phyloP scores from a whole-genome alignment of 37 sponge, comb jelly and placozoan genomes.

The Haliclona indistincta region DNA sequence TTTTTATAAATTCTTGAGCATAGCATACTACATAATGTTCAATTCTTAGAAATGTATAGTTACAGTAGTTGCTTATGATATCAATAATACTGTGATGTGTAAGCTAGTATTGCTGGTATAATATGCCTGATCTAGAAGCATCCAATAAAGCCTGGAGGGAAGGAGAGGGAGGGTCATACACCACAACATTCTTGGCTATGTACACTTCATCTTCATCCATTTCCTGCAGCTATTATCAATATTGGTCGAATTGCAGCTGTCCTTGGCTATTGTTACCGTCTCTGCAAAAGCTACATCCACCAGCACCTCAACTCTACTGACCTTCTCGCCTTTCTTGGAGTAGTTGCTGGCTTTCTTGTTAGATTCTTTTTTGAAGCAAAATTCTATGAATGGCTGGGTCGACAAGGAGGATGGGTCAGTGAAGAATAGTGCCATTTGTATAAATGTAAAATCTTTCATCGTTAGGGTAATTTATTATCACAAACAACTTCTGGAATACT shows the following conservation, averaged over 20 bases:
- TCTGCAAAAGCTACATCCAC: conserved; percentile 37
- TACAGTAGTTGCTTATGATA: too few species aligned
- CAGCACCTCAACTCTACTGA: background rate
- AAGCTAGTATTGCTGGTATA: too few species aligned
- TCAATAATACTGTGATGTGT: too few species aligned
- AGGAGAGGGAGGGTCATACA: too few species aligned
- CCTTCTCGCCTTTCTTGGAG: conserved; percentile 23
- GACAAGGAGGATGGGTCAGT: conserved; percentile 68
- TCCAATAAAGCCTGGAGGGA: too few species aligned
- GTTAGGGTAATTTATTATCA: background rate
- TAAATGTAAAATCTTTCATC: background rate
- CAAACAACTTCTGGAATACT: background rate
- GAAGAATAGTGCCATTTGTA: background rate
- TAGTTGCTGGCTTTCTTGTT: conserved; percentile 50
- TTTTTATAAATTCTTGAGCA: too few species aligned
- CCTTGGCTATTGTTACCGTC: conserved; percentile 51
- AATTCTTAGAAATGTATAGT: too few species aligned
- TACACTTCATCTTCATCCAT: background rate
- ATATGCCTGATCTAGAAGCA: too few species aligned
- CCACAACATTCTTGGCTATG: background rate
- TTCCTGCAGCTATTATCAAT: conserved; percentile 40
- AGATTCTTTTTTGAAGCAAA: conserved; percentile 50
- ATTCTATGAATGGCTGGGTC: conserved; percentile 57
- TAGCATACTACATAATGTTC: too few species aligned
- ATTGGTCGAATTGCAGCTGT: conserved; percentile 54